Evolutionary conservation across 2,797 vertebrate genomes (phyloP).

Genomic region (Intellagama lesueurii): DNA sequence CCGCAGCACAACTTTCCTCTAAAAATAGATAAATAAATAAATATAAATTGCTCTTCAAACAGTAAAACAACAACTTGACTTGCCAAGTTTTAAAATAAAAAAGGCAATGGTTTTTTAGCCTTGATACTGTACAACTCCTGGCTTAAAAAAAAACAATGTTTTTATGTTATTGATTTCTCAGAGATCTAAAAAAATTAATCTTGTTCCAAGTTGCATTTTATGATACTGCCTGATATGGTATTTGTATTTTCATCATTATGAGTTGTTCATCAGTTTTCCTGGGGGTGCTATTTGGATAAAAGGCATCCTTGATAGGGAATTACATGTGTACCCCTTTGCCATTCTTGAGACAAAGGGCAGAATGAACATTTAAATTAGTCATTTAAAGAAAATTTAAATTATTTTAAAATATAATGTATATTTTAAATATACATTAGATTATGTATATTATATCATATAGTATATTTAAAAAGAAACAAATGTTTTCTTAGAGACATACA

Average conservation of each 20-base stretch:
- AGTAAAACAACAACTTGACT: too few species aligned
- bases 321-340: neutral
- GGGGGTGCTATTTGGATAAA: neutral
- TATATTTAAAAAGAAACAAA: neutral
- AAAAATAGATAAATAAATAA: too few species aligned
- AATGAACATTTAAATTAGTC: neutral
- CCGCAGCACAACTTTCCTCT: too few species aligned
- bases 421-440: too few species aligned
- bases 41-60: too few species aligned
- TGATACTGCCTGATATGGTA: neutral
- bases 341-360: neutral
- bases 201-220: neutral
- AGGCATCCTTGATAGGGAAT: neutral
- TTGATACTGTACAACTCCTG: neutral
- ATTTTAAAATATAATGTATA: neutral
- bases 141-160: neutral
- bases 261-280: too few species aligned
- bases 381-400: neutral
- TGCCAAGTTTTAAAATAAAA: too few species aligned
- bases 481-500: neutral
- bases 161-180: neutral
- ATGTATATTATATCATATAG: too few species aligned
- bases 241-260: neutral
- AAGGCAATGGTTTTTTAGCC: neutral
- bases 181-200: neutral